Evolutionary conservation across 2,113 vertebrate genomes (phyloP), one percentile per base, ranked within the genome.

Genomic region (Axis porcinus): DNA sequence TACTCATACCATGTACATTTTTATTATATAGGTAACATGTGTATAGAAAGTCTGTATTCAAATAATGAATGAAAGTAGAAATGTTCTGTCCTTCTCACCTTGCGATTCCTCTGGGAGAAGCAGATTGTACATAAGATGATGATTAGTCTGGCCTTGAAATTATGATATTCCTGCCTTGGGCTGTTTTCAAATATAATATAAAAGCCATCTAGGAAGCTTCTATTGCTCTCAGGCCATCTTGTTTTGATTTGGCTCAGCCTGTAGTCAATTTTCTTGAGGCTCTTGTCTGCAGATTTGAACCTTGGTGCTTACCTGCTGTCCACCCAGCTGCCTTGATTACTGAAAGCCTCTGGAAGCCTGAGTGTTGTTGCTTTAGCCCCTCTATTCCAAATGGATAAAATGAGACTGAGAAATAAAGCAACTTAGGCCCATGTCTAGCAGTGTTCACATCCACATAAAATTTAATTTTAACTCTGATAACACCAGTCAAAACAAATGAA

Each of bases 1-100:
- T 99, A 98, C 98, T 99, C 96, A 97, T 89, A 96, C 91, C 98
- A 98, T 99, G 99, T 99, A 99, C 99, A 99, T 99, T 99, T 99
- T 98, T 99, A 99, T 98, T 98, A 98, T 99, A 98, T 98, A 99
- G 98, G 98, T 97, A 98, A 98, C 97, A 98, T 98, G 98, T 99
- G 99, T 99, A 99, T 99, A 99, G 99, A 98, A 98, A 98, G 98
- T 98, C 98, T 98, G 98, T 98, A 98, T 98, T 98, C 98, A 98
- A 90, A 98, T 97, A 97, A 98, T 98, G 98, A 99, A 98, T 99
- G 98, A 98, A 96, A 98, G 98, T 99, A 98, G 98, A 97, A 98
- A 98, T 21, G 30, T 83, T 93, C 54, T 96, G 97, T 94, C 96
- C 88, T 97, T 93, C 94, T 95, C 15, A 2, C 83, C 86, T 87